These are phyloP conservation scores for Chelon auratus DNA, from an alignment of 2,797 vertebrate species.

Conservation along the genomic window DNA sequence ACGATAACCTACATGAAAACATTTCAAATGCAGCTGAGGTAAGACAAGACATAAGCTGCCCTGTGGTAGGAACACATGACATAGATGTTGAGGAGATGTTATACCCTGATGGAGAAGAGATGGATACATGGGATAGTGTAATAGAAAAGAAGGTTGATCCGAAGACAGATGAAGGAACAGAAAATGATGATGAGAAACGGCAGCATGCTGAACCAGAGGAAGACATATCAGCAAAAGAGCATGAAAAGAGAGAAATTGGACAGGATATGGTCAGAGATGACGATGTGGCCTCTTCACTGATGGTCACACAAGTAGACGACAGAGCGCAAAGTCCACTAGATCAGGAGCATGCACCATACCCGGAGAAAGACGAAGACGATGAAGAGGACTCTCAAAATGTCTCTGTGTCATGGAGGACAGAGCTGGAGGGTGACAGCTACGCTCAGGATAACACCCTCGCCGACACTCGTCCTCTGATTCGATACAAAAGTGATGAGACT, in stretches of 20 bases:
- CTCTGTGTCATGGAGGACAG: slow-evolving; percentile 81
- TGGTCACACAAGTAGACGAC: slow-evolving; percentile 11
- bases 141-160: slow-evolving; percentile 65
- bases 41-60: slow-evolving; percentile 20
- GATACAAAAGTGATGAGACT: slow-evolving; percentile 83
- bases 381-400: slow-evolving; percentile 81
- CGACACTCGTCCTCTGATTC: slow-evolving; percentile 84
- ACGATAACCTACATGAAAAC: slow-evolving; percentile 29
- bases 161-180: slow-evolving; percentile 27
- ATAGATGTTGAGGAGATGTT: slow-evolving; percentile 62
- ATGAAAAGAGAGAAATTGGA: slow-evolving; percentile 3
- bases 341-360: slow-evolving; percentile 13
- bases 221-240: slow-evolving; percentile 67
- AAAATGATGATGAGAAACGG: slow-evolving; percentile 42
- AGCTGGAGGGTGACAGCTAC: slow-evolving; percentile 82
- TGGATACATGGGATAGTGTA: slow-evolving; percentile 79
- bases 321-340: not conserved
- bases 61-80: slow-evolving; percentile 2
- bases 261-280: slow-evolving; percentile 8
- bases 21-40: slow-evolving; percentile 15
- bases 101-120: slow-evolving; percentile 78
- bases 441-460: slow-evolving; percentile 86
- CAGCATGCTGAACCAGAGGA: slow-evolving; percentile 73
- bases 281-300: not conserved
- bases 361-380: slow-evolving; percentile 59